Percentiles rank a stretch among this genome's conserved stretches.
These are phyloP conservation scores for Ochlodes sylvanus DNA, from an alignment of 2,888 invertebrate species.

Conservation along the genomic window DNA sequence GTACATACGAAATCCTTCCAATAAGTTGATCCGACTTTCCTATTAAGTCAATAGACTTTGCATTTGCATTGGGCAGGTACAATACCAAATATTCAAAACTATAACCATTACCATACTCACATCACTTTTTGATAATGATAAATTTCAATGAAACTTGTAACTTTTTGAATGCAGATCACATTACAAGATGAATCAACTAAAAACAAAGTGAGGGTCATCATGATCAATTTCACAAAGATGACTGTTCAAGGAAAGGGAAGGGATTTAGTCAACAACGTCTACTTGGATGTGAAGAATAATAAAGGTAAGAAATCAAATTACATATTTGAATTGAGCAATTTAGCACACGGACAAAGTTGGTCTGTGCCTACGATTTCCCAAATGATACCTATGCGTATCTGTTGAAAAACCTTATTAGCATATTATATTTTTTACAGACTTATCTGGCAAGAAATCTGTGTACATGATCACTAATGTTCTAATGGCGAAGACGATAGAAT, in stretches of 20 bases:
- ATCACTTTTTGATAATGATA: too few species aligned
- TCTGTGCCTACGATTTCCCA: too few species aligned
- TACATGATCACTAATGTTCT: conserved; percentile 81
- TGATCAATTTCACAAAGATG: conserved; percentile 70
- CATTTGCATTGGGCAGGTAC: too few species aligned
- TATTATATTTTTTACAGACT: conserved; percentile 57
- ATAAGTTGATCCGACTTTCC: too few species aligned
- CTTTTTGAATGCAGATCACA: conserved; percentile 65
- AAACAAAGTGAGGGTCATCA: conserved; percentile 81
- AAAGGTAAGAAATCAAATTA: conserved; percentile 56
- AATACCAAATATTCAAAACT: too few species aligned
- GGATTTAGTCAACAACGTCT: conserved; percentile 72
- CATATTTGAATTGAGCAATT: neutral
- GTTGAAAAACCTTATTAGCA: neutral
- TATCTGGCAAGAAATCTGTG: conserved; percentile 77
- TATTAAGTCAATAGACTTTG: too few species aligned
- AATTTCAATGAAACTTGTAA: too few species aligned
- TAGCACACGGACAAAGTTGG: neutral
- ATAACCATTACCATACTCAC: too few species aligned
- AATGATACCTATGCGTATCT: too few species aligned
- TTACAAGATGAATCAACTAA: conserved; percentile 80
- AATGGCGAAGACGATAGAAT: conserved; percentile 82
- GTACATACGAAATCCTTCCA: too few species aligned
- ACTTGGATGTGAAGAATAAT: conserved; percentile 71
- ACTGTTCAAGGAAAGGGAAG: conserved; percentile 63